Conservation (phyloP, 2,888 invertebrate species). For the Drosophila meridionalis region DNA sequence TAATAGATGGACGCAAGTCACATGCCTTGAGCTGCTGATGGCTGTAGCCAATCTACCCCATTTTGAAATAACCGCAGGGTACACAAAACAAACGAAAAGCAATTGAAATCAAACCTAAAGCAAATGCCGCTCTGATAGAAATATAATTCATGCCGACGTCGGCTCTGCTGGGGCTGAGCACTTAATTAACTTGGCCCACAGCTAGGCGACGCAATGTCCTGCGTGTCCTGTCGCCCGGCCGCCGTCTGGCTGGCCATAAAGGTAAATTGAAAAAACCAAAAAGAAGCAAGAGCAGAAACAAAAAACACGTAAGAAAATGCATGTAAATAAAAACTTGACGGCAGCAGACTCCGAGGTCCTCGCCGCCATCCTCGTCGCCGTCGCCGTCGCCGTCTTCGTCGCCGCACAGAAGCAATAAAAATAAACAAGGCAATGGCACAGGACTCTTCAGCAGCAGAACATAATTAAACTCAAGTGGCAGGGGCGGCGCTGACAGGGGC, state of each 20-base stretch:
- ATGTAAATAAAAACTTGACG: conserved; percentile 72
- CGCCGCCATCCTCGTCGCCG: too few relatives aligned
- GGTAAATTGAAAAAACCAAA: conserved; percentile 73
- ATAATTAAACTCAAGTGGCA: conserved; percentile 75
- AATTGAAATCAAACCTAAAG: conserved; percentile 12
- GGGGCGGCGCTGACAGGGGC: not conserved
- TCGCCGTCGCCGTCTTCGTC: conserved; percentile 1
- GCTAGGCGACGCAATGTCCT: conserved; percentile 12
- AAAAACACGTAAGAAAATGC: conserved; percentile 32
- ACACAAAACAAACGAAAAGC: conserved; percentile 2
- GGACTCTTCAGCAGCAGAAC: conserved; percentile 65
- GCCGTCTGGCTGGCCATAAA: conserved; percentile 56
- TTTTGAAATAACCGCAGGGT: not conserved
- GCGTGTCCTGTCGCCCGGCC: not conserved
- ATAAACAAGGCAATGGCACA: conserved; percentile 77
- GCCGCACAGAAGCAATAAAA: conserved; percentile 68
- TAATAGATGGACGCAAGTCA: too few relatives aligned
- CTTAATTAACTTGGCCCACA: conserved; percentile 56
- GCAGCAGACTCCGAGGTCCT: conserved; percentile 10
- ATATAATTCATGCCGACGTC: conserved; percentile 37
- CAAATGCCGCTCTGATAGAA: conserved; percentile 27
- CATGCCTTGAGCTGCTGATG: not conserved
- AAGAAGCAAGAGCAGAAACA: conserved; percentile 18
- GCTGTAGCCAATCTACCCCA: not conserved
- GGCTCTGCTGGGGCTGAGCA: conserved; percentile 28